A percentile compares a stretch with the other conserved stretches of the same genome.
phyloP scores from a whole-genome alignment of 2,888 invertebrate species.

The Conops quadrifasciatus region DNA sequence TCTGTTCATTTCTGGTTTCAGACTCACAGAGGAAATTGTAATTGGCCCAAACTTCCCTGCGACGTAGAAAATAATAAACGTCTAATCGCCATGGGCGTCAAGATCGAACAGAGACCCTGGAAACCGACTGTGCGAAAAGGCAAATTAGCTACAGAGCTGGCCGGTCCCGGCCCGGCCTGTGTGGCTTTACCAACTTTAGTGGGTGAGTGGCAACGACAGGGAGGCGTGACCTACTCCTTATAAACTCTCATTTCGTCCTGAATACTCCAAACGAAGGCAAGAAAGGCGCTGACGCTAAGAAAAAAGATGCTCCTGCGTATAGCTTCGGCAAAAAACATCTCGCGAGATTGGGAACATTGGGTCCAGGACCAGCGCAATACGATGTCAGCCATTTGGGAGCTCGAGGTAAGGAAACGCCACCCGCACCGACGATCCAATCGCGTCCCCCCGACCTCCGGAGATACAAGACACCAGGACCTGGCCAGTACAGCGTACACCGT shows the following conservation, averaged over 20 bases:
- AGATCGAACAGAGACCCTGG: slow-evolving; percentile 87
- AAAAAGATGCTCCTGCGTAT: slow-evolving; percentile 81
- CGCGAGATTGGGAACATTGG: slow-evolving; percentile 67
- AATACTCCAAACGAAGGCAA: slow-evolving; percentile 68
- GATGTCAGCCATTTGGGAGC: slow-evolving; percentile 85
- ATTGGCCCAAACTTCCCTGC: slow-evolving; percentile 26
- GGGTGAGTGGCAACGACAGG: slow-evolving; percentile 69
- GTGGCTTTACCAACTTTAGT: slow-evolving; percentile 83
- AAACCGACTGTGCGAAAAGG: slow-evolving; percentile 88
- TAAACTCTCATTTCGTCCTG: background rate
- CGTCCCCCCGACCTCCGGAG: slow-evolving; percentile 66
- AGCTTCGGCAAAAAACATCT: slow-evolving; percentile 77
- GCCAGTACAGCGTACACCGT: slow-evolving; percentile 86
- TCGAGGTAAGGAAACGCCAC: slow-evolving; percentile 82
- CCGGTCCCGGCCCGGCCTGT: slow-evolving; percentile 88
- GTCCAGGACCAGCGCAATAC: slow-evolving; percentile 90
- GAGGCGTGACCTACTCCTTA: background rate
- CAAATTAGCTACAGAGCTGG: slow-evolving; percentile 86
- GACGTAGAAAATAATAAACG: slow-evolving; percentile 32
- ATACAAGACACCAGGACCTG: slow-evolving; percentile 82
- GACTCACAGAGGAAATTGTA: slow-evolving; percentile 6
- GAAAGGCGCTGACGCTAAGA: slow-evolving; percentile 79
- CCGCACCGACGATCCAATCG: slow-evolving; percentile 81
- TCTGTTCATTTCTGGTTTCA: background rate
- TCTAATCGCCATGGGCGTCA: slow-evolving; percentile 64